These are phyloP conservation scores for Exocentrus adspersus DNA, from an alignment of 2,888 invertebrate genomes.

Conservation along the genomic window DNA sequence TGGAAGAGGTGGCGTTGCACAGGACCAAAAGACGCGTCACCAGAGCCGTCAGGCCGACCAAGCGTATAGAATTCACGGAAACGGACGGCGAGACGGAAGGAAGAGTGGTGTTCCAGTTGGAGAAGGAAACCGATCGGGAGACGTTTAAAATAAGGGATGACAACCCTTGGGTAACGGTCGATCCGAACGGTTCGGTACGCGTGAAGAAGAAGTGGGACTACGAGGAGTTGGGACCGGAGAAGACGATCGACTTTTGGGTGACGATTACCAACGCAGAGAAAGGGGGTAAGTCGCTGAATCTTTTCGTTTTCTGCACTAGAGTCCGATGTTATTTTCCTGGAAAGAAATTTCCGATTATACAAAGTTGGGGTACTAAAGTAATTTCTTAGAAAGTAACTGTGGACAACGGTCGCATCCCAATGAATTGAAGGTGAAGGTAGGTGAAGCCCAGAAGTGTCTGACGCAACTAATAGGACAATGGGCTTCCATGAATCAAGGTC, in stretches of 20 bases:
- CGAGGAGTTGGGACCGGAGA: constrained; percentile 92
- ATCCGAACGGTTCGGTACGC: constrained; percentile 89
- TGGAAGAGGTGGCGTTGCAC: constrained; percentile 68
- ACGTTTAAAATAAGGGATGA: constrained; percentile 93
- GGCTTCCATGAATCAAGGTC: background rate
- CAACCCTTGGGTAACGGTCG: constrained; percentile 94
- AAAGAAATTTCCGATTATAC: no score
- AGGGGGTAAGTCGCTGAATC: constrained; percentile 73
- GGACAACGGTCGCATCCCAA: no score
- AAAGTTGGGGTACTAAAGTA: no score
- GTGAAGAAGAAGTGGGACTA: constrained; percentile 98
- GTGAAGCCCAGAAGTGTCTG: no score
- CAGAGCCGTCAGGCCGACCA: constrained; percentile 92
- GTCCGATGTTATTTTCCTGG: background rate
- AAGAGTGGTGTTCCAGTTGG: constrained; percentile 87
- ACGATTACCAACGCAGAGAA: constrained; percentile 91
- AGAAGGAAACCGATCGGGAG: constrained; percentile 91
- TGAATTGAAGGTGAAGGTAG: no score
- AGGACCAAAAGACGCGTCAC: constrained; percentile 84
- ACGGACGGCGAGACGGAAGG: constrained; percentile 90
- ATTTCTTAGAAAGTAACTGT: no score
- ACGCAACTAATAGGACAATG: background rate
- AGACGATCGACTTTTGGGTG: constrained; percentile 96
- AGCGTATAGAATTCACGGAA: constrained; percentile 91
- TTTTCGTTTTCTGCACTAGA: background rate